These are phyloP conservation scores for Prionailurus bengalensis DNA, from an alignment of 2,113 vertebrate genomes.

Conservation along the genomic window DNA sequence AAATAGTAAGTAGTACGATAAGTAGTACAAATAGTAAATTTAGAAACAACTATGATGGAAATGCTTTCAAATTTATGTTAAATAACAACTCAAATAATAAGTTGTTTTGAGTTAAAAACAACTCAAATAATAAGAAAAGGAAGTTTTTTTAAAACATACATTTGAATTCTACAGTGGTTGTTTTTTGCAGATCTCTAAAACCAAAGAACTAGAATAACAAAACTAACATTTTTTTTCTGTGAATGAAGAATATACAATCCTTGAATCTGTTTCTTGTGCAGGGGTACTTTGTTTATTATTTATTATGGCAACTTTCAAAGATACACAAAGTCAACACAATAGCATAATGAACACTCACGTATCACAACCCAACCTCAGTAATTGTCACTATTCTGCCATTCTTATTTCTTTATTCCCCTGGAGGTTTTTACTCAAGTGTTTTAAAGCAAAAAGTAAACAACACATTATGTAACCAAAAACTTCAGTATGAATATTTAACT, in stretches of 20 bases:
- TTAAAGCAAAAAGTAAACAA: conserved; percentile 22
- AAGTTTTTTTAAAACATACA: neutral
- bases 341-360: neutral
- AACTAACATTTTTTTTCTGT: neutral
- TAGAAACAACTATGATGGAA: neutral
- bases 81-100: conserved; percentile 13
- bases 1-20: neutral
- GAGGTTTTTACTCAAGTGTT: neutral
- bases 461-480: conserved; percentile 26
- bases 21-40: neutral
- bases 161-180: conserved; percentile 4
- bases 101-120: neutral
- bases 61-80: neutral
- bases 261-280: neutral
- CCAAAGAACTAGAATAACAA: neutral
- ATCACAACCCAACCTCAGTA: neutral
- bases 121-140: neutral
- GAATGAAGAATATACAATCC: neutral
- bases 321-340: neutral
- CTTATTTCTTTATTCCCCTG: neutral
- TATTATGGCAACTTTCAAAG: neutral
- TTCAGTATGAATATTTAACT: neutral
- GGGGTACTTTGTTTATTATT: neutral
- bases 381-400: neutral
- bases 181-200: conserved; percentile 29